Evolutionary conservation across 2,113 vertebrate species (phyloP).

Genomic region (Speoplatyrhinus poulsoni): DNA sequence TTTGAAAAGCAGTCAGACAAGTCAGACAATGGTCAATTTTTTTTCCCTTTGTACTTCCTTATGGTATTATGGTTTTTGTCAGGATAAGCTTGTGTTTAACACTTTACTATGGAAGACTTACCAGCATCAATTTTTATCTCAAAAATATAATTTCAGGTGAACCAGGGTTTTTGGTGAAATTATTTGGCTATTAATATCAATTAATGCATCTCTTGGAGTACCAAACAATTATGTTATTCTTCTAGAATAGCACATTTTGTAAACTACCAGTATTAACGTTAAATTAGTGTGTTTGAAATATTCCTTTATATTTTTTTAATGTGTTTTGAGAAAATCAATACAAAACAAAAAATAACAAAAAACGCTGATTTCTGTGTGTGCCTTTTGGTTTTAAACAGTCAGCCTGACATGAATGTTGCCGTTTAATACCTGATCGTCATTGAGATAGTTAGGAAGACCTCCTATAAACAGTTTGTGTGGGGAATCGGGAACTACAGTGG

Average conservation of each 20-base stretch:
- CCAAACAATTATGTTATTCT: neutral
- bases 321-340: constrained; percentile 7
- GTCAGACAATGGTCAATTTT: neutral
- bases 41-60: no score
- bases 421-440: constrained; percentile 76
- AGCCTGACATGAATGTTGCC: neutral
- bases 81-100: no score
- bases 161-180: neutral
- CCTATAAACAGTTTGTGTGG: constrained; percentile 80
- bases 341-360: constrained; percentile 19
- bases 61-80: no score
- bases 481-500: constrained; percentile 80
- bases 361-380: constrained; percentile 12
- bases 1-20: constrained; percentile 7
- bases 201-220: neutral
- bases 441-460: constrained; percentile 79
- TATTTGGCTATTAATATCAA: neutral
- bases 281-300: no score
- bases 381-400: constrained; percentile 14
- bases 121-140: no score
- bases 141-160: no score
- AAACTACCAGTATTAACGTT: neutral
- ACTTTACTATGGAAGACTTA: no score
- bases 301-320: neutral
- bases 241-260: neutral